Evolutionary conservation across 2,888 invertebrate genomes (phyloP), one percentile per base, ranked within the genome.

Genomic region (Notocelia uddmanniana): DNA sequence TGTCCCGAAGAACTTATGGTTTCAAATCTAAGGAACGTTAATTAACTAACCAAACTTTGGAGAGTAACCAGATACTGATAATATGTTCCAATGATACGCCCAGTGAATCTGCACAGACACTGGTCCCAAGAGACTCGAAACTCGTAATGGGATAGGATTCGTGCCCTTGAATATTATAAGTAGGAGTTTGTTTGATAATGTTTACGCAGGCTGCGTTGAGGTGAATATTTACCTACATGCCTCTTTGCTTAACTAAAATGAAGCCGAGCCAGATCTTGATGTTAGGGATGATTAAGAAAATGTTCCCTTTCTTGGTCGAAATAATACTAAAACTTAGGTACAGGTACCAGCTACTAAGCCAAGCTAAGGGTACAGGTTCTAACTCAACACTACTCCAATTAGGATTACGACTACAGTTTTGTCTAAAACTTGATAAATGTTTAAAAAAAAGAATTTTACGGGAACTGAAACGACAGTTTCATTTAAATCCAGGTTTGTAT

Each of bases 141-240:
- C 64, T 64, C 26, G 37, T 64, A 55, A 63, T 50, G 19, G 23
- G 54, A 54, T 15, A 18, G 21, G 34, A 10, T 21, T n/a, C 64
- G 70, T 70, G 64, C 19, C 41, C 41, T 58, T 11, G 70, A 64
- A 70, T 66, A 70, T 66, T 41, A 64, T 70, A 70, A 70, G 58
- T 64, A 58, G 15, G 31, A 52, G 58, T 70, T 64, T 37, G 64
- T 64, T 52, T 50, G 23, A 18, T 18, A 54, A 67, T 34, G n/a
- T 63, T 62, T 69, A 31, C 63, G 21, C 5, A 18, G 26, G 54
- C 48, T 69, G 63, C 63, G 57, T 59, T 21, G 55, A 13, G 55
- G 10, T 15, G 62, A 13, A 18, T 63, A 34, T 69, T 69, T 69
- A 48, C 48, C 18, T 41, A 41, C 15, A 15, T 31, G 63, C 63